These are phyloP conservation scores for Polyodon spathula DNA, from an alignment of 2,113 vertebrate genomes.

Conservation along the genomic window DNA sequence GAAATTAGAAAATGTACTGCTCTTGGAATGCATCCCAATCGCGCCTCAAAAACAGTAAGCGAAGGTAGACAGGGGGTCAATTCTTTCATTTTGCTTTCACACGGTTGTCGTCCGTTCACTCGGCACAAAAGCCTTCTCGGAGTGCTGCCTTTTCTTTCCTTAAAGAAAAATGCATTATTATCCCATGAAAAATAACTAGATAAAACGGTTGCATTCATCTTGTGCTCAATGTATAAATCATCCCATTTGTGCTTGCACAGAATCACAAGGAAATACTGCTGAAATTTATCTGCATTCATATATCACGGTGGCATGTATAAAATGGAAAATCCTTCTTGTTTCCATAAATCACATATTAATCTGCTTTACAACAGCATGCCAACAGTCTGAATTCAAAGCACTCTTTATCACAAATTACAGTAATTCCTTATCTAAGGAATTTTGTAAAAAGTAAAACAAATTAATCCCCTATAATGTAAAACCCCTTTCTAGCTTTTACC, in stretches of 20 bases:
- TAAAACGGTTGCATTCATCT: constrained; percentile 21
- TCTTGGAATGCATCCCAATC: too few species aligned
- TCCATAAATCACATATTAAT: constrained; percentile 31
- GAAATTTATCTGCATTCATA: constrained; percentile 24
- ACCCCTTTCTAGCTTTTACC: neutral
- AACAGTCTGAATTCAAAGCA: constrained; percentile 20
- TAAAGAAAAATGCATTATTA: constrained; percentile 23
- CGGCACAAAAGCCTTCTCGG: constrained; percentile 14
- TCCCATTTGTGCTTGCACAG: constrained; percentile 19
- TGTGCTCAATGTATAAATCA: constrained; percentile 28
- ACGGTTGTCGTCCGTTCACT: constrained; percentile 2
- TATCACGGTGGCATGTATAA: constrained; percentile 30
- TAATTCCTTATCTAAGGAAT: constrained; percentile 6
- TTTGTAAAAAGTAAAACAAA: constrained; percentile 10
- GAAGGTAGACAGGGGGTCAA: too few species aligned
- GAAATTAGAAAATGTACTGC: too few species aligned
- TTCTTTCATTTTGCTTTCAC: constrained; percentile 3
- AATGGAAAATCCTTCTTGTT: constrained; percentile 25
- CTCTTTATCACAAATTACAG: constrained; percentile 15
- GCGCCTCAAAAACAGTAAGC: too few species aligned
- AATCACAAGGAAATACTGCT: constrained; percentile 21
- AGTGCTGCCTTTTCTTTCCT: constrained; percentile 16
- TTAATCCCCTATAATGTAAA: constrained; percentile 6
- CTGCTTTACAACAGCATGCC: constrained; percentile 21
- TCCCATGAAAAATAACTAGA: constrained; percentile 12